phyloP scores from a whole-genome alignment of 1,140 invertebrate genomes.

The Drosophila tristis region DNA sequence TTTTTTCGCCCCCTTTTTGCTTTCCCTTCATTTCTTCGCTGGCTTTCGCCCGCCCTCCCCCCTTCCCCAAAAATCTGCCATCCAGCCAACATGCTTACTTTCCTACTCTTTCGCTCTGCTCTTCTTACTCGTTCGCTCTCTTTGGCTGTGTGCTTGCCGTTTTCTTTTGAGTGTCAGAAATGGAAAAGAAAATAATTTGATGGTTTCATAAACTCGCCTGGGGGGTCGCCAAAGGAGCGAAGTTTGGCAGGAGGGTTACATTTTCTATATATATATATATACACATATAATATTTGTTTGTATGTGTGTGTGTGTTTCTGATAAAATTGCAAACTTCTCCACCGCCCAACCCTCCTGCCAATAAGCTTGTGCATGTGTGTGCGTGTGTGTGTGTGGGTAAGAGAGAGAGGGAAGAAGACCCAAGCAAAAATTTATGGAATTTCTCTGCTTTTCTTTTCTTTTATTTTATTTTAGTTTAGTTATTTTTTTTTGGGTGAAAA shows the following conservation, averaged over 20 bases:
- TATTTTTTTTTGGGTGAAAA: constrained; percentile 64
- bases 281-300: constrained; percentile 4
- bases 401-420: constrained; percentile 37
- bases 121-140: constrained; percentile 3
- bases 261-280: constrained; percentile 2
- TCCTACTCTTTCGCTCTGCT: constrained; percentile 13
- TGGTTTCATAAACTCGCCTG: constrained; percentile 82
- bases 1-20: constrained; percentile 50
- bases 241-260: constrained; percentile 6
- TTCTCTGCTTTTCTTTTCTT: constrained; percentile 54
- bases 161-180: constrained; percentile 84
- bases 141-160: constrained; percentile 61
- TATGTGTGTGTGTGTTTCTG: constrained; percentile 53
- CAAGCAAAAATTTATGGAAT: constrained; percentile 72
- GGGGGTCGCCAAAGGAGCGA: constrained; percentile 17
- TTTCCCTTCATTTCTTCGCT: constrained; percentile 28
- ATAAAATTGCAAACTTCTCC: constrained; percentile 78
- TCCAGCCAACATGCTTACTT: constrained; percentile 8
- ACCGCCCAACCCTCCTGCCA: background rate
- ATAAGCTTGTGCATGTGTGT: constrained; percentile 13
- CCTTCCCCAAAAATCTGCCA: background rate
- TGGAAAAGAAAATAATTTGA: constrained; percentile 84
- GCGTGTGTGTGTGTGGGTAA: constrained; percentile 41
- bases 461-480: constrained; percentile 60
- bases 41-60: constrained; percentile 12